Evolutionary conservation across 2,113 vertebrate species (phyloP).

Genomic region (Quiscalus mexicanus): DNA sequence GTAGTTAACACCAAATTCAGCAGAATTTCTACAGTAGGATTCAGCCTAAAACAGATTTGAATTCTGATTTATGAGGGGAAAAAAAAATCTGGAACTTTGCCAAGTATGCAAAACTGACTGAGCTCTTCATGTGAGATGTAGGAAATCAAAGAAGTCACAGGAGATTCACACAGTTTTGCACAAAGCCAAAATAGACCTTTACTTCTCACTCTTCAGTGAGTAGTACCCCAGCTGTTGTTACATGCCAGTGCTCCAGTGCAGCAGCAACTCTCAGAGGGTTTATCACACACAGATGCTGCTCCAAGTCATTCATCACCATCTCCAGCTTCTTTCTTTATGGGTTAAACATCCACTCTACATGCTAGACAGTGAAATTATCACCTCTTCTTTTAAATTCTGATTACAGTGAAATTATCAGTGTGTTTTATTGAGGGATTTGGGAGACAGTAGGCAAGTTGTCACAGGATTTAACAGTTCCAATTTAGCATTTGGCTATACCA

Average conservation of each 20-base stretch:
- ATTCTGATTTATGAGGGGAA: not conserved
- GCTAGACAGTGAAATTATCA: not conserved
- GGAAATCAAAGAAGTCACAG: not conserved
- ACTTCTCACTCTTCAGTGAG: not conserved
- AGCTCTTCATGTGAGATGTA: not conserved
- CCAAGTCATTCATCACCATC: not conserved
- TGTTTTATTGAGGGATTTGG: not conserved
- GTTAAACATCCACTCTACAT: not conserved
- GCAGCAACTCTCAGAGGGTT: not conserved
- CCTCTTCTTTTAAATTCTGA: not conserved
- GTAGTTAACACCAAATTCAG: slow-evolving; percentile 49
- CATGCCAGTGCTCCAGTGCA: not conserved
- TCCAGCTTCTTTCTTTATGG: not conserved
- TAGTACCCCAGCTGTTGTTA: not conserved
- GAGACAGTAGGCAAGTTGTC: not conserved
- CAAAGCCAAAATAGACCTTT: not conserved
- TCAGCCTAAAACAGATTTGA: not conserved
- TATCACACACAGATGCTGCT: not conserved
- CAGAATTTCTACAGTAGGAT: slow-evolving; percentile 23
- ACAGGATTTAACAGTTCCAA: not conserved
- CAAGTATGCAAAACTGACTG: not conserved
- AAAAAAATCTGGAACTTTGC: not conserved
- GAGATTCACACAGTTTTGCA: not conserved
- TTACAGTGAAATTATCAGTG: not conserved
- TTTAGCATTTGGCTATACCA: not conserved